These are phyloP conservation scores for Vulpes ferrilata DNA, from an alignment of 2,113 vertebrate genomes.

Conservation along the genomic window DNA sequence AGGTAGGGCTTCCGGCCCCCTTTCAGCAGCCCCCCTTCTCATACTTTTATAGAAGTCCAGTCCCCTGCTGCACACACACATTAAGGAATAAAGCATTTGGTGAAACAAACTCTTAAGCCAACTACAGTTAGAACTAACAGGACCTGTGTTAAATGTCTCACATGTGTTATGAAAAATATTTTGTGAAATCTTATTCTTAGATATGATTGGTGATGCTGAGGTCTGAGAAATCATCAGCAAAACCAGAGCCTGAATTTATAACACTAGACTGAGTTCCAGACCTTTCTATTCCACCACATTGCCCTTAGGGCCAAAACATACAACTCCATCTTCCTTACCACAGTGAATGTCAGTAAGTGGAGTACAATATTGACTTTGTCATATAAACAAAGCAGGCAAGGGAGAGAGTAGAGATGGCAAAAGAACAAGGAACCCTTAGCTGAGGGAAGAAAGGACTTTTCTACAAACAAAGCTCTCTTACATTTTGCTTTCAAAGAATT, in stretches of 20 bases:
- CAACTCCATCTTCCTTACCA: conserved; percentile 2
- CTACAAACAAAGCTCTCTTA: conserved; percentile 67
- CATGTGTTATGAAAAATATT: not conserved
- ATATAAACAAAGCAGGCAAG: conserved; percentile 33
- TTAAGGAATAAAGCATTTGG: not conserved
- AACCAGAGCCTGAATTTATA: not conserved
- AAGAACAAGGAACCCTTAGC: conserved; percentile 59
- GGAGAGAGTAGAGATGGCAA: not conserved
- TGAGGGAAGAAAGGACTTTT: conserved; percentile 11
- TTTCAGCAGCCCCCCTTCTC: not conserved
- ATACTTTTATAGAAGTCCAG: not conserved
- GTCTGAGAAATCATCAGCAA: conserved; percentile 27
- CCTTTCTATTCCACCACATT: not conserved
- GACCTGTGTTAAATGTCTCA: not conserved
- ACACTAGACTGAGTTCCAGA: not conserved
- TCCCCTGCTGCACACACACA: not conserved
- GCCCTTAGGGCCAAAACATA: not conserved
- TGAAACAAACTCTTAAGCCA: not conserved
- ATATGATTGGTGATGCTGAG: not conserved
- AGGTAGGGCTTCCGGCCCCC: not conserved
- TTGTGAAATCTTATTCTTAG: not conserved
- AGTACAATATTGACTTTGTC: conserved; percentile 71
- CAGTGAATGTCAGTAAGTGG: not conserved
- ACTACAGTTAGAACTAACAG: not conserved
- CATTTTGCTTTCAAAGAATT: conserved; percentile 73